A percentile compares a stretch with the other conserved stretches of the same genome.
These are phyloP conservation scores for Anarsia innoxiella DNA, from an alignment of 2,888 invertebrate genomes.

Conservation along the genomic window DNA sequence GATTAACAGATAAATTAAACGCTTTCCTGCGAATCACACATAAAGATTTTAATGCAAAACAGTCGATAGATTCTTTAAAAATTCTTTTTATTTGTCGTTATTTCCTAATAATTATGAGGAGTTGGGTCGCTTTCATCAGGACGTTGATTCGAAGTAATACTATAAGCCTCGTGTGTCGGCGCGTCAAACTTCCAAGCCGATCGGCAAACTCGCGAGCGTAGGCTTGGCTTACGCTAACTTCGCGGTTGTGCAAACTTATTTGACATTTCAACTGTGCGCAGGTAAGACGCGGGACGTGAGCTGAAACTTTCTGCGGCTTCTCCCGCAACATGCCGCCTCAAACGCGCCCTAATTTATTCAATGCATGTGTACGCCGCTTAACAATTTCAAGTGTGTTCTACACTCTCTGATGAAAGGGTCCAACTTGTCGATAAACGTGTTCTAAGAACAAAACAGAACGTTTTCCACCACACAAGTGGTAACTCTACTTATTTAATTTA, in stretches of 20 bases:
- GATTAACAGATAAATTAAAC: constrained; percentile 22
- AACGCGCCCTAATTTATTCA: constrained; percentile 11
- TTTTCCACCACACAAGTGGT: constrained; percentile 56
- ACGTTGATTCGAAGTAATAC: constrained; percentile 4
- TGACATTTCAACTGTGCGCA: constrained; percentile 28
- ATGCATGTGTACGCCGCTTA: constrained; percentile 8
- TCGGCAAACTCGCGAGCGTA: constrained; percentile 12
- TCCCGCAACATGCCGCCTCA: constrained; percentile 3
- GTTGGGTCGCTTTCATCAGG: constrained; percentile 29
- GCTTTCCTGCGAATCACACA: constrained; percentile 16
- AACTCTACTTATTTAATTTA: constrained; percentile 24
- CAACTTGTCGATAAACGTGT: constrained; percentile 28
- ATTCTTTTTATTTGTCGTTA: constrained; percentile 55
- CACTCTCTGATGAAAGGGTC: constrained; percentile 16
- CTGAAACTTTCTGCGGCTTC: constrained; percentile 13
- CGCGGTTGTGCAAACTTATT: constrained; percentile 27
- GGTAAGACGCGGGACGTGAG: constrained; percentile 15
- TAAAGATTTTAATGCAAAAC: constrained; percentile 41
- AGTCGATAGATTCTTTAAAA: constrained; percentile 55
- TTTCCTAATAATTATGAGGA: constrained; percentile 44
- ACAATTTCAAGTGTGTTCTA: constrained; percentile 10
- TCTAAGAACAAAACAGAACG: constrained; percentile 59
- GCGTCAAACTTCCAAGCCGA: constrained; percentile 6
- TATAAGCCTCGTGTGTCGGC: constrained; percentile 4
- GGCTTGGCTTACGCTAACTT: constrained; percentile 20